Conservation (phyloP, 2,888 invertebrate species). For the Trypoxylon attenuatum region DNA sequence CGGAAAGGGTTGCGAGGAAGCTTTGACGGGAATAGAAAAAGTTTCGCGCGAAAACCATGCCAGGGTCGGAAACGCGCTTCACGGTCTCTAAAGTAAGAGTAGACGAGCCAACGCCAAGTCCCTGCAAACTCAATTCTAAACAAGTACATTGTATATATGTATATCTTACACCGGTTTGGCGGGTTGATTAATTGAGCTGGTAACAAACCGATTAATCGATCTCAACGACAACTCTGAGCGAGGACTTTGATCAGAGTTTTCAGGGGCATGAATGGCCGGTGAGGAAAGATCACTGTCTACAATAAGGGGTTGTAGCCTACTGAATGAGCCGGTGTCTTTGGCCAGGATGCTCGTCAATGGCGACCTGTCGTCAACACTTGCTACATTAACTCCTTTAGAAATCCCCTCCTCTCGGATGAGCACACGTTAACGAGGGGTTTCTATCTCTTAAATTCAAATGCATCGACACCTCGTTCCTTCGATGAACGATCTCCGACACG, state of each 20-base stretch:
- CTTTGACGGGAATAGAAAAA: conserved; percentile 55
- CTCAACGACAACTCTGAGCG: conserved; percentile 1
- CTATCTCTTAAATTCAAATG: conserved; percentile 54
- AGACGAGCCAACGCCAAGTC: too few species aligned
- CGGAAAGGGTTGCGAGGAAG: conserved; percentile 51
- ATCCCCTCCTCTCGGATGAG: conserved; percentile 48
- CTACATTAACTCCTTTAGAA: conserved; percentile 65
- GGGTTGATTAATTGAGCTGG: conserved; percentile 23
- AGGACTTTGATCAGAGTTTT: conserved; percentile 28
- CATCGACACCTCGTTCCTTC: conserved; percentile 52
- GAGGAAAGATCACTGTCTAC: conserved; percentile 35
- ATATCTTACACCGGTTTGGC: background rate
- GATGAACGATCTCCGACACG: conserved; percentile 16
- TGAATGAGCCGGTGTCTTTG: conserved; percentile 64
- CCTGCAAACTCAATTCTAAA: background rate
- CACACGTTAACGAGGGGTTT: conserved; percentile 46
- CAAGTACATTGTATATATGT: background rate
- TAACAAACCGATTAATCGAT: background rate
- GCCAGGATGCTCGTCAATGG: conserved; percentile 61
- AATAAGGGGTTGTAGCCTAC: conserved; percentile 59
- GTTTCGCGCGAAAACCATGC: conserved; percentile 40
- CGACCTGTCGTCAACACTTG: conserved; percentile 63
- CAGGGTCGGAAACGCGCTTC: background rate
- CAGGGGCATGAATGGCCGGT: conserved; percentile 20
- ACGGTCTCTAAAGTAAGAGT: too few species aligned